Evolutionary conservation across 2,797 vertebrate genomes (phyloP), one percentile per base, ranked within the genome.

Genomic region (Lutjanus campechanus): DNA sequence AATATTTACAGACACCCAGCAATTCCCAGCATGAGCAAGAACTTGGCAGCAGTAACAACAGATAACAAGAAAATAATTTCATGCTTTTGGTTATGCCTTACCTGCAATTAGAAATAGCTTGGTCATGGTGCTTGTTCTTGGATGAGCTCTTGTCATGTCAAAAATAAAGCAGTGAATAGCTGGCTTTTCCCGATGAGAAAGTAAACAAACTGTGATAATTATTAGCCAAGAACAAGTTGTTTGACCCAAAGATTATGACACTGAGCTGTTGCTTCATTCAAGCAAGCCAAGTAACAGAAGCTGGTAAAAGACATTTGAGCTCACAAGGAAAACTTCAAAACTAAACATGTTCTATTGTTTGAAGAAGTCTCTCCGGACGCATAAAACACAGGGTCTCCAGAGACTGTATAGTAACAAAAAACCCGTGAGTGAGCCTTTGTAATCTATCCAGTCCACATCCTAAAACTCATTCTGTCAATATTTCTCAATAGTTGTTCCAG

Each of bases 51-150:
- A 36, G 29, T 36, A 5, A 5, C 29, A 36, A 36, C 29, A 36
- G 29, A 36, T 36, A 36, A 36, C 29, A 25, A 19, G 5, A 49
- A 62, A 77, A 53, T 0, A 10, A 11, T 58, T 19, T 10, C 0
- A 9, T 46, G 15, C 1, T 65, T 73, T 61, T 49, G 3, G 8
- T 59, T 15, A 1, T 43, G 17, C 2, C 77, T 87, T 85, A 94
- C 93, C 90, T 90, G 91, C 69, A 54, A 78, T 56, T 17, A 89
- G 49, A 72, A 83, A 65, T 0, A 88, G 54, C 20, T 58, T 91
- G 54, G 1, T 74, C 91, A 92, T 94, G 61, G 55, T 78, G n/a
- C 29, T 25, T 60, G 20, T 19, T 13, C 1, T 25, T 5, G 15
- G 16, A 11, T 49, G 41, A 54, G 22, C 12, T 56, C 9, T 47